Evolutionary conservation across 2,888 invertebrate genomes (phyloP).

Genomic region (Resseliella maxima): DNA sequence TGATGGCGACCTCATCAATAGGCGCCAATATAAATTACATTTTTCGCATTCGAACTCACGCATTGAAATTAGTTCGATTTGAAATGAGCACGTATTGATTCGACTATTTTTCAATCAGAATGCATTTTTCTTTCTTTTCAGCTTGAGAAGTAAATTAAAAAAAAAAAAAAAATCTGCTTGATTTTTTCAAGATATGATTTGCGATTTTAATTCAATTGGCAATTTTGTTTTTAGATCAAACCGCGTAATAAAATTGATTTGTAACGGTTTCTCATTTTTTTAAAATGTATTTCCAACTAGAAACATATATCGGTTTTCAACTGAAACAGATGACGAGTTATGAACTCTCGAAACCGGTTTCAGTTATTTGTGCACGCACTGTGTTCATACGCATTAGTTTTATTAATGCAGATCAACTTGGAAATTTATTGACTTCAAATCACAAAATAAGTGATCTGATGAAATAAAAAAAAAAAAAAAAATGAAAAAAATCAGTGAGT

Average conservation of each 20-base stretch:
- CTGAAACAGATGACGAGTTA: not conserved
- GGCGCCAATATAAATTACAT: not conserved
- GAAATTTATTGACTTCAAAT: not conserved
- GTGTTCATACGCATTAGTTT: not conserved
- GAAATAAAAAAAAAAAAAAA: too few relatives aligned
- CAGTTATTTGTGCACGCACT: not conserved
- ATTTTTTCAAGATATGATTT: not conserved
- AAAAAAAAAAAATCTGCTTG: too few relatives aligned
- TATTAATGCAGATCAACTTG: not conserved
- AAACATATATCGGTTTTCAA: not conserved
- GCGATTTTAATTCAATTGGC: not conserved
- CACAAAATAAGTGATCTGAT: too few relatives aligned
- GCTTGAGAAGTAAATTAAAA: too few relatives aligned
- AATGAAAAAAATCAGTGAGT: too few relatives aligned
- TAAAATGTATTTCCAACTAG: not conserved
- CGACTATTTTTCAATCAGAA: too few relatives aligned
- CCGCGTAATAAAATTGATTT: not conserved
- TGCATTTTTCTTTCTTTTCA: too few relatives aligned
- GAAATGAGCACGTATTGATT: too few relatives aligned
- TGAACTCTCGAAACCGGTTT: constrained; percentile 15
- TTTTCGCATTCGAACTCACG: not conserved
- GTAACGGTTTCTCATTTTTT: constrained; percentile 2
- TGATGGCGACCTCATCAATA: not conserved
- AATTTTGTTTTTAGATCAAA: not conserved
- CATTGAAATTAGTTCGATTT: too few relatives aligned